Evolutionary conservation across 23 tunicate genomes (phyloP).

Genomic region (Halocynthia roretzi): DNA sequence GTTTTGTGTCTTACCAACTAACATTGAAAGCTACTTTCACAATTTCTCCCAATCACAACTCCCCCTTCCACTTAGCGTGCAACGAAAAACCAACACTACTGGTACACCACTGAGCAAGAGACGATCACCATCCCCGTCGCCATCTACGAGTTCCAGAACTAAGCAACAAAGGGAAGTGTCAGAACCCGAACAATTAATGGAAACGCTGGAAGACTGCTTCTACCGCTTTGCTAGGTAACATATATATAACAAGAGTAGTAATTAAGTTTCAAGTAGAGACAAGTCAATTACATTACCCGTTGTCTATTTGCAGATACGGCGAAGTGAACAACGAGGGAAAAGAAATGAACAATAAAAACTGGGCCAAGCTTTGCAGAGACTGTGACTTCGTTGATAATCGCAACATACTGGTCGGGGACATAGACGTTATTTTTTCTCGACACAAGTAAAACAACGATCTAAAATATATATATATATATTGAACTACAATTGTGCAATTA

Average conservation of each 20-base stretch:
- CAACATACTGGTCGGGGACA: slow-evolving; percentile 50
- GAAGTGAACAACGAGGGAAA: slow-evolving; percentile 53
- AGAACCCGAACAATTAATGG: slow-evolving; percentile 57
- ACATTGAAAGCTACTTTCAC: not conserved
- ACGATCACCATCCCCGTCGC: slow-evolving; percentile 17
- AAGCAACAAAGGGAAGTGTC: slow-evolving; percentile 1
- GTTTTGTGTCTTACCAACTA: no score
- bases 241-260: no score
- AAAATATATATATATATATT: not conserved
- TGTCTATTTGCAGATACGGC: slow-evolving; percentile 46
- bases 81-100: not conserved
- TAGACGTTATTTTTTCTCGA: slow-evolving; percentile 70
- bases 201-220: slow-evolving; percentile 59
- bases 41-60: not conserved
- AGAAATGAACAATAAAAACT: slow-evolving; percentile 76
- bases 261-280: not conserved
- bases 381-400: slow-evolving; percentile 70
- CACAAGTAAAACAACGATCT: slow-evolving; percentile 35
- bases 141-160: not conserved
- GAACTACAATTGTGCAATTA: not conserved
- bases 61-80: not conserved
- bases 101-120: not conserved
- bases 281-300: not conserved
- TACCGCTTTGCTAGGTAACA: slow-evolving; percentile 54
- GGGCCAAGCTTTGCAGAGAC: slow-evolving; percentile 83